Percentiles rank a stretch among this genome's conserved stretches.
Conservation (phyloP, 2,797 vertebrate genomes). For the Hoplostethus atlanticus region DNA sequence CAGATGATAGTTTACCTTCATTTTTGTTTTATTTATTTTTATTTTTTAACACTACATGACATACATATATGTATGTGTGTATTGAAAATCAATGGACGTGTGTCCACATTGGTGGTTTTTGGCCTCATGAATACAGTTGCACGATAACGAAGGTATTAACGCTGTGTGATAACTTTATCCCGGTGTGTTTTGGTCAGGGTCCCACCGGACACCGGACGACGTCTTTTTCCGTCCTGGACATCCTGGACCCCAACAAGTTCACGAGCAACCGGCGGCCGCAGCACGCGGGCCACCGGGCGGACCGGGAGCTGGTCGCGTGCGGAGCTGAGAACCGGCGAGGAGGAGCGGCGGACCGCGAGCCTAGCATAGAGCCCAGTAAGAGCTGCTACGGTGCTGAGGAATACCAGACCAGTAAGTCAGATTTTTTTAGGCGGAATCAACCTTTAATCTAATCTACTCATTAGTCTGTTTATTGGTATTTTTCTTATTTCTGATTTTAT, state of each 20-base stretch:
- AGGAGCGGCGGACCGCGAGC: slow-evolving; percentile 53
- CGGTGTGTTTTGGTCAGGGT: slow-evolving; percentile 57
- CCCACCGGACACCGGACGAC: slow-evolving; percentile 91
- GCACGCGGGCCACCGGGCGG: slow-evolving; percentile 45
- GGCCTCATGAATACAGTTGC: too few relatives aligned
- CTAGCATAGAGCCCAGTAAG: slow-evolving; percentile 55
- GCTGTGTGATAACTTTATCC: background rate
- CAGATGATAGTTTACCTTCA: too few relatives aligned
- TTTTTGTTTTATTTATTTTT: too few relatives aligned
- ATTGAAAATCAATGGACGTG: too few relatives aligned
- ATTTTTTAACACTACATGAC: too few relatives aligned
- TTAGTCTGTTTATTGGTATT: too few relatives aligned
- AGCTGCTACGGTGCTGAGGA: slow-evolving; percentile 77
- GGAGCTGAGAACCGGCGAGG: slow-evolving; percentile 76
- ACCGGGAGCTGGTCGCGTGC: slow-evolving; percentile 55
- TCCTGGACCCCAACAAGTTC: slow-evolving; percentile 99
- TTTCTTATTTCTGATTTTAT: too few relatives aligned
- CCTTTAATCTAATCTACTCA: slow-evolving; percentile 17
- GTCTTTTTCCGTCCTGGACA: slow-evolving; percentile 97
- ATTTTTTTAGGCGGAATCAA: slow-evolving; percentile 73
- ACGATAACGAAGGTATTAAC: too few relatives aligned
- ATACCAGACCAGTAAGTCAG: slow-evolving; percentile 81
- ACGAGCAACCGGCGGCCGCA: slow-evolving; percentile 85
- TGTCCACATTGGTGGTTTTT: too few relatives aligned
- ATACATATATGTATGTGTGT: too few relatives aligned